These are phyloP conservation scores for Aphodius sticticus DNA, from an alignment of 2,888 invertebrate genomes.

Conservation along the genomic window DNA sequence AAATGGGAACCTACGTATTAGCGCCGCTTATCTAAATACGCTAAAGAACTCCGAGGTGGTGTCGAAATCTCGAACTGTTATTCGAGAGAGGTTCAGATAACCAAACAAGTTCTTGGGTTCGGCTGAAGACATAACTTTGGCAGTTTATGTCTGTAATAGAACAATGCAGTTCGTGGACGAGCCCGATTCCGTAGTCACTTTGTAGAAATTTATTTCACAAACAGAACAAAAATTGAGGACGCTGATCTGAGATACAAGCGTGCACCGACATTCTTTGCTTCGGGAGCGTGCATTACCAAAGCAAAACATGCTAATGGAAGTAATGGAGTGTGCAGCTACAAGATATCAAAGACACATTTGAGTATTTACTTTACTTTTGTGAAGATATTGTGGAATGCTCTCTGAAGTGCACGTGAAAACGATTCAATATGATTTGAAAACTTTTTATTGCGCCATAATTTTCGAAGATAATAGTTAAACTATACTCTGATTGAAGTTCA, in stretches of 20 bases:
- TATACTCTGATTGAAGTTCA: too few relatives aligned
- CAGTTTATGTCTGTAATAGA: neutral
- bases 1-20: neutral
- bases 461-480: too few relatives aligned
- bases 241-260: neutral
- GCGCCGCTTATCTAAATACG: neutral
- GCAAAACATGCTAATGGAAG: neutral
- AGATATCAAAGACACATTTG: neutral
- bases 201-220: neutral
- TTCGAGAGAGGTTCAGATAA: neutral
- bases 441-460: neutral
- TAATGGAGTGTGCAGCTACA: neutral
- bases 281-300: neutral
- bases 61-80: neutral
- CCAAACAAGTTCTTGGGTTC: neutral
- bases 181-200: neutral
- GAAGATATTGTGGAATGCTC: neutral
- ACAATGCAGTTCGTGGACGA: neutral
- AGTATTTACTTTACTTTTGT: neutral
- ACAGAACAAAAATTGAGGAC: neutral
- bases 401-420: neutral
- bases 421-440: neutral
- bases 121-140: neutral
- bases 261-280: neutral
- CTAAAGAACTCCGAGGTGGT: neutral